Percentiles rank a stretch among this genome's conserved stretches.
phyloP scores from a whole-genome alignment of 2,888 invertebrate genomes.

The Abrostola tripartita region DNA sequence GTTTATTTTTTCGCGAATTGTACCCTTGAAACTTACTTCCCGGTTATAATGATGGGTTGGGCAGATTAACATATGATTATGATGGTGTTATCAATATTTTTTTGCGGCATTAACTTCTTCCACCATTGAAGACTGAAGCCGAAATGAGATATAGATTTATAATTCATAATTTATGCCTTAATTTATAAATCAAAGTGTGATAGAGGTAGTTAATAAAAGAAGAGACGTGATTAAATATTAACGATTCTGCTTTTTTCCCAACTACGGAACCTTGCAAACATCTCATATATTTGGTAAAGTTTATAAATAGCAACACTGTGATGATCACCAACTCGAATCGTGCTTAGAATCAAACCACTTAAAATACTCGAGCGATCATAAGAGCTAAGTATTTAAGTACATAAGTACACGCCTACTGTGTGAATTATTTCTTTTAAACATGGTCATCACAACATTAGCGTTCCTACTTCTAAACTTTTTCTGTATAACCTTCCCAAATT shows the following conservation, averaged over 20 bases:
- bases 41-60: slow-evolving; percentile 46
- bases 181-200: too few relatives aligned
- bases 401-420: too few relatives aligned
- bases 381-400: slow-evolving; percentile 9
- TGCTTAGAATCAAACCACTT: slow-evolving; percentile 23
- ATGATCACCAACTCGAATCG: slow-evolving; percentile 16
- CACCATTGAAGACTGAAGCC: too few relatives aligned
- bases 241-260: not conserved
- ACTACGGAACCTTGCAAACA: not conserved
- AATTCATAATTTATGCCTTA: too few relatives aligned
- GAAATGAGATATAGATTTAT: too few relatives aligned
- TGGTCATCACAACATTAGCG: too few relatives aligned
- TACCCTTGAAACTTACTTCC: slow-evolving; percentile 55
- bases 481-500: too few relatives aligned
- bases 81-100: slow-evolving; percentile 32
- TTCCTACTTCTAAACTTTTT: too few relatives aligned
- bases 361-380: slow-evolving; percentile 8
- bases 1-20: slow-evolving; percentile 30
- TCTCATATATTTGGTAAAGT: not conserved
- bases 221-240: too few relatives aligned
- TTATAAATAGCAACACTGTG: slow-evolving; percentile 16
- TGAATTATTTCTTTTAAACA: too few relatives aligned
- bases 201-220: too few relatives aligned
- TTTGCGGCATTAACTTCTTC: slow-evolving; percentile 7
- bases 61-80: slow-evolving; percentile 37